Percentiles rank a stretch among this genome's conserved stretches.
These are phyloP conservation scores for Gymnarchus niloticus DNA, from an alignment of 2,113 vertebrate species.

Conservation along the genomic window DNA sequence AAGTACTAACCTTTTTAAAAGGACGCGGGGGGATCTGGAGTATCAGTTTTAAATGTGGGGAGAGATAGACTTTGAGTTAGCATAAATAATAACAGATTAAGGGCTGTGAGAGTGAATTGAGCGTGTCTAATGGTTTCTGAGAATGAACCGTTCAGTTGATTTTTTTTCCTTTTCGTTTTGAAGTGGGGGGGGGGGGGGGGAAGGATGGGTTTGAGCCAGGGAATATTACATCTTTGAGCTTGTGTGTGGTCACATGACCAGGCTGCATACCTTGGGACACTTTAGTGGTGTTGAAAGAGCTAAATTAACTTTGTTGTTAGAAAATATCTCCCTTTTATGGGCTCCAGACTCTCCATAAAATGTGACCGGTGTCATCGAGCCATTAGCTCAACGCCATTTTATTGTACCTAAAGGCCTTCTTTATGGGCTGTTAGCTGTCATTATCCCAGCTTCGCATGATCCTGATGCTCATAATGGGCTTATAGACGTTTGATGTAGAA, in stretches of 20 bases:
- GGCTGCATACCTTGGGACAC: background rate
- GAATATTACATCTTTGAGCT: background rate
- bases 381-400: background rate
- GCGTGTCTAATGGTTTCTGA: constrained; percentile 13
- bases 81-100: constrained; percentile 6
- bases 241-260: background rate
- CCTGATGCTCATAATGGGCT: background rate
- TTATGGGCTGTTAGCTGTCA: background rate
- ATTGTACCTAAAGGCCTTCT: constrained; percentile 7
- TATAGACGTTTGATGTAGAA: constrained; percentile 5
- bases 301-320: constrained; percentile 7
- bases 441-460: background rate
- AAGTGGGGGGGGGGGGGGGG: background rate
- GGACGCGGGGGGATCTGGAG: background rate
- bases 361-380: background rate
- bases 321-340: constrained; percentile 11
- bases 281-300: background rate
- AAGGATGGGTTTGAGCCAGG: background rate
- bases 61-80: background rate
- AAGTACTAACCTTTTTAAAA: background rate
- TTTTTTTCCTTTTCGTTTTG: background rate
- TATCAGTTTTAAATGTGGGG: background rate
- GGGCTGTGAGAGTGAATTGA: background rate
- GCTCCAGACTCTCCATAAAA: background rate
- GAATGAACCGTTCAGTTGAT: background rate